Conservation (phyloP, 2,888 invertebrate genomes). For the Barypeithes pellucidus region DNA sequence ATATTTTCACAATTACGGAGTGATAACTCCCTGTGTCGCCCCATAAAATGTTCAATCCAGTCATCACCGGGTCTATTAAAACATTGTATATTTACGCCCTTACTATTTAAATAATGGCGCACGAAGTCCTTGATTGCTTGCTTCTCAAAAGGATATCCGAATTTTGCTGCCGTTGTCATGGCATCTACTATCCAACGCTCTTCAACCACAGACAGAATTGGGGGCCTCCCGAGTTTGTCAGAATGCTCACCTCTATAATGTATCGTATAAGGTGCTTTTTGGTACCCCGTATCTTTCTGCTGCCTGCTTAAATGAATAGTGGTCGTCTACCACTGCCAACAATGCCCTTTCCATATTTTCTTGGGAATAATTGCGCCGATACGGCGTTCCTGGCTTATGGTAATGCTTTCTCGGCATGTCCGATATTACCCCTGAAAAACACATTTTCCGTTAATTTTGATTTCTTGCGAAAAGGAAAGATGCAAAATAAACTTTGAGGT, state of each 20-base stretch:
- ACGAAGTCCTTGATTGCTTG: constrained; percentile 8
- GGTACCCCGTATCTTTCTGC: not conserved
- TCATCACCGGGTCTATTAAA: constrained; percentile 47
- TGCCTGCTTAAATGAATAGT: constrained; percentile 3
- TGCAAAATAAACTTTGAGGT: not conserved
- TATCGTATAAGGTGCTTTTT: not conserved
- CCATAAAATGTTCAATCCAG: constrained; percentile 36
- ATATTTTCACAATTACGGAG: constrained; percentile 32
- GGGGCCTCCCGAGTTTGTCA: constrained; percentile 6
- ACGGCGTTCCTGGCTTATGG: not conserved
- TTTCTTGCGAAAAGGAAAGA: not conserved
- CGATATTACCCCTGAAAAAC: constrained; percentile 3
- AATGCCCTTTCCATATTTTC: not conserved
- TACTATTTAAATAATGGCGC: constrained; percentile 10
- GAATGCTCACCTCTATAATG: constrained; percentile 9
- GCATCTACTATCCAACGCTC: constrained; percentile 8
- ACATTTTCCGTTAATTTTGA: not conserved
- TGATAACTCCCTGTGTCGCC: constrained; percentile 36
- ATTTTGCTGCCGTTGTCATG: not conserved
- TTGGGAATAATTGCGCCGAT: constrained; percentile 6
- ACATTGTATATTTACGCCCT: not conserved
- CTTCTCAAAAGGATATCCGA: constrained; percentile 7
- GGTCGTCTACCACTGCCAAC: not conserved
- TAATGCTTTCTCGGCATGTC: not conserved
- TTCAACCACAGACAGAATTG: constrained; percentile 5